Base-by-base conservation (phyloP, 37 sponge, comb jelly and placozoan species). In the Petrosia ficiformis region DNA sequence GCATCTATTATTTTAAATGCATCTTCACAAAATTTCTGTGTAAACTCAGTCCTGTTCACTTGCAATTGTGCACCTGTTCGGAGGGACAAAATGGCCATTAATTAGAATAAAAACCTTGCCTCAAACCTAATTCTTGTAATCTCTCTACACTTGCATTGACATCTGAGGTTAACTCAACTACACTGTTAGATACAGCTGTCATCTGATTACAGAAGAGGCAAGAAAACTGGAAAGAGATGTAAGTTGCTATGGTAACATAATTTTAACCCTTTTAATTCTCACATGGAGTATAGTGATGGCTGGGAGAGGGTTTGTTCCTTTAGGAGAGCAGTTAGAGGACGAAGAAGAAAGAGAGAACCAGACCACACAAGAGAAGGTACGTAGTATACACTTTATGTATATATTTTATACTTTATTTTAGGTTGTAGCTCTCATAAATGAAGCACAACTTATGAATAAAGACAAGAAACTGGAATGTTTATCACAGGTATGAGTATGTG, bases 361-460 rank as follows among this genome's bases (percentile, higher is more conserved):
- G 36, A 78, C 86, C 30, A 79, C 75, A 4, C 16, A 58, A 58
- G 80, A 79, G 22, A 86, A 75, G 70, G 86, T 86, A 68, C 19
- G 69, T 38, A 21, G 70, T 37, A 31, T 1, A 63, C 1, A 36
- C 11, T 8, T 25, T 42, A 21, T 8, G 33, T 24, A 29, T 43
- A 44, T 24, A 24, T 16, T 44, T 28, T 40, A 52, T 8, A 16
- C 5, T 6, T 44, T 3, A 42, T n/a, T 77, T 29, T 56, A 91
- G 92, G 92, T 91, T 19, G 70, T 92, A 32, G 36, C 57, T 8
- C 64, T 87, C 28, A 69, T 92, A 44, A 92, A 92, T 70, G 71
- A 84, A 54, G 93, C 93, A 14, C 93, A 92, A 74, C 63, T 92
- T 40, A 59, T 57, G 34, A 48, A 48, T 14, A 92, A 80, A 72